A percentile compares a stretch with the other conserved stretches of the same genome.
Evolutionary conservation across 1,140 invertebrate genomes (phyloP).

Genomic region (Centruroides vittatus): DNA sequence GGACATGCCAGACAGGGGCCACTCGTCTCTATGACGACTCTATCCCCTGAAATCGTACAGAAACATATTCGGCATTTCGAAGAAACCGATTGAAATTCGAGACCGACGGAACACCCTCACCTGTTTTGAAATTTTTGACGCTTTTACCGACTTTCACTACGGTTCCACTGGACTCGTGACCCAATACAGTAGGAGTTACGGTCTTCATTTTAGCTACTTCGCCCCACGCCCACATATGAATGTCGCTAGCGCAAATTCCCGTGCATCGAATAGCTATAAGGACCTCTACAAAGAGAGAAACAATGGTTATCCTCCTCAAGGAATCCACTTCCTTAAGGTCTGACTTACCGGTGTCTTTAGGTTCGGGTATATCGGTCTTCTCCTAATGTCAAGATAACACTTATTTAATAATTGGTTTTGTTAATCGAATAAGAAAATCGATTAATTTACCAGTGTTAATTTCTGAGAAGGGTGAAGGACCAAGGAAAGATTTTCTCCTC

Average conservation of each 20-base stretch:
- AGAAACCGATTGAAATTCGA: too few relatives aligned
- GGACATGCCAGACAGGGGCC: not conserved
- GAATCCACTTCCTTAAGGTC: too few relatives aligned
- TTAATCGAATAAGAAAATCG: too few relatives aligned
- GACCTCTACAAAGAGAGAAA: conserved; percentile 42
- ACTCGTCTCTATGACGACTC: not conserved
- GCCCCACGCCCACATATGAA: conserved; percentile 76
- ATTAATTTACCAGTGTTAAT: too few relatives aligned
- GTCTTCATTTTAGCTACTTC: conserved; percentile 67
- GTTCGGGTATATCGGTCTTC: too few relatives aligned
- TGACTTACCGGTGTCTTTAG: too few relatives aligned
- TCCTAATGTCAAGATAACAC: too few relatives aligned
- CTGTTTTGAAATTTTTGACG: conserved; percentile 38
- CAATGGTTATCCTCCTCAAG: too few relatives aligned
- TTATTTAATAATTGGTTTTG: too few relatives aligned
- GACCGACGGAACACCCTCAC: not conserved
- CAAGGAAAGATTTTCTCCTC: too few relatives aligned
- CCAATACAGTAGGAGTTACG: conserved; percentile 70
- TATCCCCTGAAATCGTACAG: conserved; percentile 23
- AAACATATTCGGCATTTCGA: too few relatives aligned
- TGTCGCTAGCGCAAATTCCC: conserved; percentile 91
- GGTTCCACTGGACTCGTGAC: conserved; percentile 69
- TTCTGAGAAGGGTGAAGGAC: too few relatives aligned
- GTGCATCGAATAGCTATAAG: conserved; percentile 73
- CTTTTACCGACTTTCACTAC: conserved; percentile 54